Conservation (phyloP, 35 echinoderm and acorn worm genomes). For the Acanthaster planci region DNA sequence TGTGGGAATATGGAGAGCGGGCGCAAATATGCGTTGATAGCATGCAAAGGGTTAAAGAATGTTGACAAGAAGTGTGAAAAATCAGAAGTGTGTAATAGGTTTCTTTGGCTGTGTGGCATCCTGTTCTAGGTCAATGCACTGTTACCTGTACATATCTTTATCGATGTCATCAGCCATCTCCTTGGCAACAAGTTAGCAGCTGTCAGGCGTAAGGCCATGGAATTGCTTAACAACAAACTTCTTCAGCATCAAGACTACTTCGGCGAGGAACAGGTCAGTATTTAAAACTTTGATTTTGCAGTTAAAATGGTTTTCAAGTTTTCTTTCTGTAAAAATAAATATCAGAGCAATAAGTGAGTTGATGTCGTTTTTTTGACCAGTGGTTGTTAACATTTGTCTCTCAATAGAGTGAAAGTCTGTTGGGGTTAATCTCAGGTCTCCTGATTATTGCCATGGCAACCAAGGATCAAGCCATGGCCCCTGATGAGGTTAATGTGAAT, state of each 20-base stretch:
- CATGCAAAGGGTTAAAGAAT: not conserved
- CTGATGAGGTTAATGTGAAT: slow-evolving; percentile 76
- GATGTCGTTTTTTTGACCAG: too few relatives aligned
- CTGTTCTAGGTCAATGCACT: slow-evolving; percentile 75
- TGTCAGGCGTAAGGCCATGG: slow-evolving; percentile 86
- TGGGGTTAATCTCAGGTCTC: slow-evolving; percentile 53
- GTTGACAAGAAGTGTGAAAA: not conserved
- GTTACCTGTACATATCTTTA: slow-evolving; percentile 72
- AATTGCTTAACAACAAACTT: slow-evolving; percentile 93
- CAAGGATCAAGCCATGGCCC: slow-evolving; percentile 3
- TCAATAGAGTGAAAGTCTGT: slow-evolving; percentile 43
- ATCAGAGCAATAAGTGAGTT: too few relatives aligned
- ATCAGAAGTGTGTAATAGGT: too few relatives aligned
- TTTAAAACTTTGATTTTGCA: not conserved
- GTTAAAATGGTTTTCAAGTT: not conserved
- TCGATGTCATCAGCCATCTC: slow-evolving; percentile 77
- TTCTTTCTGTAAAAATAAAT: too few relatives aligned
- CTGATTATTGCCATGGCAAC: slow-evolving; percentile 50
- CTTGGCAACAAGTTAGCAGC: slow-evolving; percentile 59
- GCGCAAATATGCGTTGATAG: too few relatives aligned
- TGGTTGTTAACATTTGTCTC: not conserved
- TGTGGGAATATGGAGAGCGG: too few relatives aligned
- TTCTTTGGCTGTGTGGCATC: not conserved
- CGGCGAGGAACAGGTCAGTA: slow-evolving; percentile 68
- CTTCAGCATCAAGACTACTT: slow-evolving; percentile 76